A percentile compares a stretch with the other conserved stretches of the same genome.
phyloP scores from a whole-genome alignment of 2,888 invertebrate species.

The Scotopteryx bipunctaria region DNA sequence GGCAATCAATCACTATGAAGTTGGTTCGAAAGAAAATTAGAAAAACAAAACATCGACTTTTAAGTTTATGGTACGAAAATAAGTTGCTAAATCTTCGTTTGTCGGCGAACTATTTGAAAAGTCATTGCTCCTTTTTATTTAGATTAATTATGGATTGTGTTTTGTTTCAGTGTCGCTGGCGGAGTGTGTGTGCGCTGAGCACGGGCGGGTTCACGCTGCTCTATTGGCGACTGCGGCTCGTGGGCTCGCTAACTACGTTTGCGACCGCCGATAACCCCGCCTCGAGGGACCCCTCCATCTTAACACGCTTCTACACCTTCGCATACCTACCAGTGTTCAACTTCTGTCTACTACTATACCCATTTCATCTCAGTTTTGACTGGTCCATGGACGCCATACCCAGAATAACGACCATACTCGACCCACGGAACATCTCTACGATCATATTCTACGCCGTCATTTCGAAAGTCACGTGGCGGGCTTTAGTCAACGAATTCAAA shows the following conservation, averaged over 20 bases:
- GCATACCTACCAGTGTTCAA: slow-evolving; percentile 96
- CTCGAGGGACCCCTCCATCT: slow-evolving; percentile 90
- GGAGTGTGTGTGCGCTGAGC: slow-evolving; percentile 87
- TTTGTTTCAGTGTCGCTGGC: slow-evolving; percentile 87
- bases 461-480: slow-evolving; percentile 71
- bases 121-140: slow-evolving; percentile 17
- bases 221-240: slow-evolving; percentile 90
- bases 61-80: slow-evolving; percentile 46
- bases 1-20: slow-evolving; percentile 73
- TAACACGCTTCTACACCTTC: slow-evolving; percentile 95
- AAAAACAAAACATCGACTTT: slow-evolving; percentile 54
- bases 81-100: slow-evolving; percentile 39
- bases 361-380: slow-evolving; percentile 96
- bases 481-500: slow-evolving; percentile 64
- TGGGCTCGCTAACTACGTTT: slow-evolving; percentile 90
- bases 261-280: slow-evolving; percentile 98
- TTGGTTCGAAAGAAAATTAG: slow-evolving; percentile 52
- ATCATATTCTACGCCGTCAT: slow-evolving; percentile 87
- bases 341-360: slow-evolving; percentile 93
- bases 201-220: slow-evolving; percentile 87
- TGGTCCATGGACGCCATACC: slow-evolving; percentile 99
- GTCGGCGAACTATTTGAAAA: neutral
- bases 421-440: slow-evolving; percentile 90
- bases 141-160: slow-evolving; percentile 36
- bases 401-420: slow-evolving; percentile 89